Percentiles rank a stretch among this genome's conserved stretches.
These are phyloP conservation scores for Pecten maximus DNA, from an alignment of 2,888 invertebrate genomes.

Conservation along the genomic window DNA sequence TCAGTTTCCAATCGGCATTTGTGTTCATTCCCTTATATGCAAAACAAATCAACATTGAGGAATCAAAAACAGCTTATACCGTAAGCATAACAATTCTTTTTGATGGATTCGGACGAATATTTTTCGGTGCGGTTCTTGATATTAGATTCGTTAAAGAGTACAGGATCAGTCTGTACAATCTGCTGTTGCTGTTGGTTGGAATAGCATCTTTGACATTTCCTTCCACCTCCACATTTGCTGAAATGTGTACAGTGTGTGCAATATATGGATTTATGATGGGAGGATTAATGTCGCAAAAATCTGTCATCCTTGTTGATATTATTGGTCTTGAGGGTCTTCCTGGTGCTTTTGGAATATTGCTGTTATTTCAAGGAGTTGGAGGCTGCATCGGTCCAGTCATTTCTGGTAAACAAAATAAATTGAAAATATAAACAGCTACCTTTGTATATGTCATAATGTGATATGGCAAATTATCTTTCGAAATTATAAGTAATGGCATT, in stretches of 20 bases:
- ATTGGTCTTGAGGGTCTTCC: not conserved
- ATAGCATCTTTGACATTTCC: not conserved
- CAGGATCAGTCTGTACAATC: not conserved
- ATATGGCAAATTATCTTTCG: too few species aligned
- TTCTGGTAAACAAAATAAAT: not conserved
- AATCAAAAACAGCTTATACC: not conserved
- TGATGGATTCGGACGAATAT: not conserved
- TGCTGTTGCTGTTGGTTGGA: not conserved
- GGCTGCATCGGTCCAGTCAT: not conserved
- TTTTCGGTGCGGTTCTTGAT: not conserved
- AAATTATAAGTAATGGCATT: too few species aligned
- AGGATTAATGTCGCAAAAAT: not conserved
- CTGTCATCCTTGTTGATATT: not conserved
- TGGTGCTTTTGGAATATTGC: not conserved
- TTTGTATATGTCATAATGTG: too few species aligned
- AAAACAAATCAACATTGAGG: not conserved
- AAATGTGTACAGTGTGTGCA: not conserved
- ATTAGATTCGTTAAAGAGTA: not conserved
- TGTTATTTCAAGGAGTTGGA: not conserved
- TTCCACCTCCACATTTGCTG: not conserved
- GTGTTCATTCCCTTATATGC: not conserved
- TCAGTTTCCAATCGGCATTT: not conserved
- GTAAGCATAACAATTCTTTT: not conserved
- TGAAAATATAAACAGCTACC: too few species aligned
- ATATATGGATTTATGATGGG: not conserved